Base-by-base conservation (phyloP, 2,888 invertebrate genomes). In the Agrochola macilenta region DNA sequence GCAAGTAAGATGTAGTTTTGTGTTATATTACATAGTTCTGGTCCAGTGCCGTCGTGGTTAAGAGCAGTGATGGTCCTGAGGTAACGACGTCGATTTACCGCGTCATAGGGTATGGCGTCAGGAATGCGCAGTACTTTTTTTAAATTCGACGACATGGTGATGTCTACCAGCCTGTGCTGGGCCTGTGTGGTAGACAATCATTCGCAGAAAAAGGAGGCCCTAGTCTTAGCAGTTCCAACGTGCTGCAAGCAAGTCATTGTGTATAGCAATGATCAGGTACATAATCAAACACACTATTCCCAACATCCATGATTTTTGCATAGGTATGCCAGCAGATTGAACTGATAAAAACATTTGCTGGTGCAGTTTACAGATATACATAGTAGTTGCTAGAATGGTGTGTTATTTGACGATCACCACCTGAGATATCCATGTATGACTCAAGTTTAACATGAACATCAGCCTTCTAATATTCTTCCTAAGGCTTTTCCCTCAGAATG, bases 1-100 rank as follows among this genome's bases (percentile, higher is more conserved):
- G 96, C 84, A 96, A 96, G 96, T 96, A 92, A 93, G 95, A 80
- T 5, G 0, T n/a, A 4, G 8, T 74, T 76, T 35, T 46, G 30
- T 58, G 23, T 39, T 39, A 3, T 30, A 20, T 30, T 43, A 0
- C 43, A 43, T 69, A 69, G n/a, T 65, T 26, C 20, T 49, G 9
- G 9, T 5, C 5, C 54, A 57, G 35, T 14, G n/a, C 23, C 54
- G 17, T 35, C 8, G 20, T 43, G 46, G 0, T 23, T 52, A 14
- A 23, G 20, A 52, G 26, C 20, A 46, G 1, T 39, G n/a, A 7
- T 78, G 14, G 8, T 9, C 1, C 26, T 30, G 30, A 14, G 11
- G 58, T 20, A 58, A 4, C 20, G 30, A 2, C 1, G 8, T 7
- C 39, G 39, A 39, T 0, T 39, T 39, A 39, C 39, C 39, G 39